These are phyloP conservation scores for Aphrocallistes beatrix DNA, from an alignment of 37 sponge, comb jelly and placozoan species.

Conservation along the genomic window DNA sequence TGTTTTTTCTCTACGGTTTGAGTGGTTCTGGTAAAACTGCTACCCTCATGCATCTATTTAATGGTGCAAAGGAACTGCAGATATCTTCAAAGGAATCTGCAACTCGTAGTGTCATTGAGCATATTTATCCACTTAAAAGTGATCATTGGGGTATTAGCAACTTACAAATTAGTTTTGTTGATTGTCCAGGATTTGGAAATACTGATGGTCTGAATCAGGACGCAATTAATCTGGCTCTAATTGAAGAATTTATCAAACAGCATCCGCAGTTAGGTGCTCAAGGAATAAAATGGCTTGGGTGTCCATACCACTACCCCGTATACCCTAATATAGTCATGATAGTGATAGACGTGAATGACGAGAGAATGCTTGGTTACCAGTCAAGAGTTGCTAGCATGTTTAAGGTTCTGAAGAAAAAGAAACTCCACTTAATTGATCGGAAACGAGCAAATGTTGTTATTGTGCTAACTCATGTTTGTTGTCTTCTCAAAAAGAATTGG, in stretches of 20 bases:
- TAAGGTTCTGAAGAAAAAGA: not conserved
- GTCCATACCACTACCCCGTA: not conserved
- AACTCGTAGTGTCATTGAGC: not conserved
- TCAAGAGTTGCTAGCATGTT: slow-evolving; percentile 5
- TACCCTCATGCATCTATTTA: not conserved
- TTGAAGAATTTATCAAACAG: not conserved
- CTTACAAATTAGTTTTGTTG: not conserved
- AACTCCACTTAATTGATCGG: not conserved
- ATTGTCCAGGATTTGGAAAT: not conserved
- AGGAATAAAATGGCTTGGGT: not conserved
- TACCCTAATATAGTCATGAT: not conserved
- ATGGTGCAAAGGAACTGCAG: not conserved
- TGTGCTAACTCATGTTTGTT: not conserved
- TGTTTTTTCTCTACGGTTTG: not conserved
- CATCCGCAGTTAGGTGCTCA: not conserved
- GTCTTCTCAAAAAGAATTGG: not conserved
- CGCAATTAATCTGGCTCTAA: not conserved
- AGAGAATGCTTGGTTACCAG: not conserved
- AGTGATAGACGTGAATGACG: slow-evolving; percentile 3
- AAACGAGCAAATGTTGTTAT: slow-evolving; percentile 6
- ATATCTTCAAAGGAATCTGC: not conserved
- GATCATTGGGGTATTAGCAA: not conserved
- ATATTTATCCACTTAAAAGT: not conserved
- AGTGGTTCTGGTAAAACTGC: not conserved
- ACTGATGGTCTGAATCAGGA: not conserved